phyloP scores from a whole-genome alignment of 2,113 vertebrate species.

The Piaya cayana region DNA sequence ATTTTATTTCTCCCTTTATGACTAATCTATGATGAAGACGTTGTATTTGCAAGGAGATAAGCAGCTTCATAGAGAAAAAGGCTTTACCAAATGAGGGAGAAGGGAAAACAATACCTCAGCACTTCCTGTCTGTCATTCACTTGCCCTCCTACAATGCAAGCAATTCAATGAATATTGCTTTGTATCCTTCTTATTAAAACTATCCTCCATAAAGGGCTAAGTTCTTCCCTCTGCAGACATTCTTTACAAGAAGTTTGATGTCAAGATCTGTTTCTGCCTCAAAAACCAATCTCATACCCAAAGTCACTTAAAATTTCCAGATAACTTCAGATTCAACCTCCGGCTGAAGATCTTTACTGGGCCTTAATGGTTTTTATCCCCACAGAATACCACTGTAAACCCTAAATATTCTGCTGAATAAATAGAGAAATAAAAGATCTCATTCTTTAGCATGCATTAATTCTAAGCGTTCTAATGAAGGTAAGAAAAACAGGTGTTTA shows the following conservation, averaged over 20 bases:
- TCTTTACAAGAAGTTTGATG: neutral
- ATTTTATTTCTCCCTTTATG: neutral
- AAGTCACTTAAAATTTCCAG: neutral
- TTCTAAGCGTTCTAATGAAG: neutral
- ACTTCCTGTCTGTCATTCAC: slow-evolving; percentile 15
- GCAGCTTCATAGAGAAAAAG: neutral
- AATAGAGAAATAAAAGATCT: neutral
- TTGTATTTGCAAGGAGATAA: slow-evolving; percentile 12
- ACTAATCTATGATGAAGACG: slow-evolving; percentile 33
- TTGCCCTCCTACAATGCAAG: neutral
- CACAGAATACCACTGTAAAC: neutral
- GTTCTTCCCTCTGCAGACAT: neutral
- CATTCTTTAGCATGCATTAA: neutral
- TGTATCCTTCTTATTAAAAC: neutral
- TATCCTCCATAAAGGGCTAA: neutral
- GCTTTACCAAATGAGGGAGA: neutral
- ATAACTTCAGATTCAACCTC: neutral
- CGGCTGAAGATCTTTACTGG: neutral
- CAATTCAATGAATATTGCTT: neutral
- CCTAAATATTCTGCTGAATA: neutral
- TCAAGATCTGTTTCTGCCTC: neutral
- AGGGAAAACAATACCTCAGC: slow-evolving; percentile 32
- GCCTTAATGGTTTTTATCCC: neutral
- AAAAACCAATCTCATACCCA: neutral
- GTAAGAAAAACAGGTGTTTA: neutral